Evolutionary conservation across 2,113 vertebrate genomes (phyloP).

Genomic region (Halichoeres trimaculatus): DNA sequence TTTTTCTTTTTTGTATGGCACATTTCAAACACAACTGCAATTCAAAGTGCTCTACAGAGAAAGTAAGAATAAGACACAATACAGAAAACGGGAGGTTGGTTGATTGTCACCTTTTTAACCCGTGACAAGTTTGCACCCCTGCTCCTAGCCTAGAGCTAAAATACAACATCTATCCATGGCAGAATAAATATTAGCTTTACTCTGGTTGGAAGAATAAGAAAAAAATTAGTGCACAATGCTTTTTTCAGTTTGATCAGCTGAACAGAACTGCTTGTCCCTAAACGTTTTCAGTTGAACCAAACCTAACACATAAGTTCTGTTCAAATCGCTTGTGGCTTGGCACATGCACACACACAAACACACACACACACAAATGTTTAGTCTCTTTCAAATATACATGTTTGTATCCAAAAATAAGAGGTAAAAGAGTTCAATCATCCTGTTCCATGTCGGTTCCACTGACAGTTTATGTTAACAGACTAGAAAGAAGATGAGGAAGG

Average conservation of each 20-base stretch:
- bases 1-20: no score
- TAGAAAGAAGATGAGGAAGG: conserved; percentile 29
- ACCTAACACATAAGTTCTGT: conserved; percentile 34
- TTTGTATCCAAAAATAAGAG: conserved; percentile 37
- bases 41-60: no score
- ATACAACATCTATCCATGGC: conserved; percentile 5
- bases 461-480: conserved; percentile 63
- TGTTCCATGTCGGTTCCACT: conserved; percentile 33
- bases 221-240: background rate
- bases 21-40: no score
- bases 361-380: conserved; percentile 18
- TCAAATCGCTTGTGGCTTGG: conserved; percentile 35
- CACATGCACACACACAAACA: conserved; percentile 20
- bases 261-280: background rate
- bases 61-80: no score
- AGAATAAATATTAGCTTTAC: background rate
- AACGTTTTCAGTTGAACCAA: conserved; percentile 7
- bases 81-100: no score
- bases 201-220: background rate
- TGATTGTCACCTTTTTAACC: no score
- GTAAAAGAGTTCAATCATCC: conserved; percentile 67
- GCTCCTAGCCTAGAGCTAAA: no score
- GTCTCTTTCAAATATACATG: conserved; percentile 36
- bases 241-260: background rate
- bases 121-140: no score